These are phyloP conservation scores for Cherax quadricarinatus DNA, from an alignment of 1,140 invertebrate species.

Conservation along the genomic window DNA sequence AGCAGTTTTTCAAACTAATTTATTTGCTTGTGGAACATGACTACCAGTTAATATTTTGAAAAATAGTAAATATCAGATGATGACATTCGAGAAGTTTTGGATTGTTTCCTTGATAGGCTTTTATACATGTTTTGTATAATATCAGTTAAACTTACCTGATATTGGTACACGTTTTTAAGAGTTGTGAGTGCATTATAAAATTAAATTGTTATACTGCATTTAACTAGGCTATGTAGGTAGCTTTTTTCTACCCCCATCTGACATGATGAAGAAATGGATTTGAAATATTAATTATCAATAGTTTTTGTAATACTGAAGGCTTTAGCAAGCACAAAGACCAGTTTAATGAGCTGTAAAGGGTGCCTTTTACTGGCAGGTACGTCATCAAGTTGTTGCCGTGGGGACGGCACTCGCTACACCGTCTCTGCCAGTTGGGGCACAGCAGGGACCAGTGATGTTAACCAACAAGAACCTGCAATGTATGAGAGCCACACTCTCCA, in stretches of 20 bases:
- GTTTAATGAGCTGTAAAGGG: background rate
- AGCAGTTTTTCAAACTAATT: background rate
- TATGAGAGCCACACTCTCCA: conserved; percentile 91
- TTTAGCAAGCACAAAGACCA: background rate
- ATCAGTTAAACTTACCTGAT: background rate
- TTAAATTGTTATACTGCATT: background rate
- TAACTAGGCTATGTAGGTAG: background rate
- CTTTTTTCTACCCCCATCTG: background rate
- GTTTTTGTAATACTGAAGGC: conserved; percentile 7
- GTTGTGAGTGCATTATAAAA: background rate
- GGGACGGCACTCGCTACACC: conserved; percentile 93
- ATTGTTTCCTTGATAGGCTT: background rate
- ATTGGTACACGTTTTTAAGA: background rate
- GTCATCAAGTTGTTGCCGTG: conserved; percentile 95
- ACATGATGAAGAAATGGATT: conserved; percentile 2
- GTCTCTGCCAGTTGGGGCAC: conserved; percentile 83
- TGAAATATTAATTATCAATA: background rate
- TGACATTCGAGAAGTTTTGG: background rate
- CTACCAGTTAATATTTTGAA: background rate
- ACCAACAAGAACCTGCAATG: conserved; percentile 98
- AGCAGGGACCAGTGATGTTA: conserved; percentile 97
- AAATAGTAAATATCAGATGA: background rate
- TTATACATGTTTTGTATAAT: background rate
- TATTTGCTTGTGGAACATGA: background rate
- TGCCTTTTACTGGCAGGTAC: conserved; percentile 79